Percentiles rank a stretch among this genome's conserved stretches.
phyloP scores from a whole-genome alignment of 2,888 invertebrate genomes.

The Megalurothrips usitatus region DNA sequence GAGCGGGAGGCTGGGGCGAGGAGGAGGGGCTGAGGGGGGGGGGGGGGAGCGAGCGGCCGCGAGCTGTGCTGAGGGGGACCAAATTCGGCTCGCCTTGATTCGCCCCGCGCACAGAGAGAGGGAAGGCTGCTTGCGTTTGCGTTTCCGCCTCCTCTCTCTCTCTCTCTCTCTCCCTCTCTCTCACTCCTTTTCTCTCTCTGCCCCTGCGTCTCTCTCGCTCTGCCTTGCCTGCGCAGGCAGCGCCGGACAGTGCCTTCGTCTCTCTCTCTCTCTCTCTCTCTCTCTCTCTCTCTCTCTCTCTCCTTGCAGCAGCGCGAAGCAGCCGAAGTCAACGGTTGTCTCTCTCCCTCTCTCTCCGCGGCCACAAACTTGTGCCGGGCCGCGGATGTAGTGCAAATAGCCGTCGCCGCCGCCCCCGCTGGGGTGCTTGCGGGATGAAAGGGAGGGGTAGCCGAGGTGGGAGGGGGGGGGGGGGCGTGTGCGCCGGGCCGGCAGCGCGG shows the following conservation, averaged over 20 bases:
- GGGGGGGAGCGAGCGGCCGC: not conserved
- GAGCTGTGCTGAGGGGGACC: not conserved
- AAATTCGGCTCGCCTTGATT: not conserved
- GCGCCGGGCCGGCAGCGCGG: too few relatives aligned
- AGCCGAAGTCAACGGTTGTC: too few relatives aligned
- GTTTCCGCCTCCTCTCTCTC: too few relatives aligned
- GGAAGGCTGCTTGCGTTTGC: too few relatives aligned
- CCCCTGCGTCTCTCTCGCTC: too few relatives aligned
- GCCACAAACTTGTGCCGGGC: not conserved
- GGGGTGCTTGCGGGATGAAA: not conserved
- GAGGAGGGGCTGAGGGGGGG: not conserved
- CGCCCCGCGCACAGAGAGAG: not conserved
- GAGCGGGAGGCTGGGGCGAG: not conserved
- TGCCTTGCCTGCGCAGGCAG: too few relatives aligned
- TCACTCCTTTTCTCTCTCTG: not conserved
- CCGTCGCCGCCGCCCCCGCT: not conserved
- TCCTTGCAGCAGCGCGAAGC: not conserved
- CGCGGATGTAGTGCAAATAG: not conserved
- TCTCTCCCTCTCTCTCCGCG: not conserved
- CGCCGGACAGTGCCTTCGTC: not conserved
- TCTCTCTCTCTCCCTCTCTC: not conserved
- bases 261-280: not conserved
- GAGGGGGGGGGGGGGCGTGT: too few relatives aligned
- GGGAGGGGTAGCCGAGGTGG: not conserved
- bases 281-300: not conserved